Conservation (phyloP, 2,888 invertebrate species). For the Synanthedon formicaeformis region DNA sequence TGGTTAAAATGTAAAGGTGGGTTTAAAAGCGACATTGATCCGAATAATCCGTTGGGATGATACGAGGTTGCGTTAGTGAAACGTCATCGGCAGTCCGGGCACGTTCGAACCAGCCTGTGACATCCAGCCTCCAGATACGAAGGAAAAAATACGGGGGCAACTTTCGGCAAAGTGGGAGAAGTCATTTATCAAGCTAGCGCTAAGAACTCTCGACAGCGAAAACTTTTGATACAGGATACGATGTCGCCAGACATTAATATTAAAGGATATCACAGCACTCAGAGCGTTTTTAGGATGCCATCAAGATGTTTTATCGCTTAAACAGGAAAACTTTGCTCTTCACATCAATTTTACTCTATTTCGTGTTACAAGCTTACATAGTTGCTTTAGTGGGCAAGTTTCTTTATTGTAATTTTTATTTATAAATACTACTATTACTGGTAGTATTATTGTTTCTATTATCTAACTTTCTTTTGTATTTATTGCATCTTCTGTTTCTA, state of each 20-base stretch:
- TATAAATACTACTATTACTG: too few species aligned
- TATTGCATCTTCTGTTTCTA: too few species aligned
- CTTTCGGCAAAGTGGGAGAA: conserved; percentile 56
- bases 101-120: conserved; percentile 42
- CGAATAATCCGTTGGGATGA: conserved; percentile 34
- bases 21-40: conserved; percentile 28
- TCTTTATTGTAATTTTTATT: too few species aligned
- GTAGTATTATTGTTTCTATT: too few species aligned
- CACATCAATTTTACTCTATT: conserved; percentile 28
- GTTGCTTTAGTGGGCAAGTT: conserved; percentile 25
- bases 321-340: conserved; percentile 46
- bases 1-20: conserved; percentile 17
- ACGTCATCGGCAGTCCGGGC: conserved; percentile 38
- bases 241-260: conserved; percentile 65
- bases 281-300: conserved; percentile 52
- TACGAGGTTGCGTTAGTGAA: conserved; percentile 31
- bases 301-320: conserved; percentile 60
- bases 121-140: conserved; percentile 34
- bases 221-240: conserved; percentile 67
- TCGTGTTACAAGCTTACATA: conserved; percentile 14
- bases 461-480: too few species aligned
- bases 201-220: conserved; percentile 64
- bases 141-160: conserved; percentile 43
- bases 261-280: conserved; percentile 56
- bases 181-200: conserved; percentile 67